Conservation (phyloP, 2,113 vertebrate genomes). For the Caloenas nicobarica region DNA sequence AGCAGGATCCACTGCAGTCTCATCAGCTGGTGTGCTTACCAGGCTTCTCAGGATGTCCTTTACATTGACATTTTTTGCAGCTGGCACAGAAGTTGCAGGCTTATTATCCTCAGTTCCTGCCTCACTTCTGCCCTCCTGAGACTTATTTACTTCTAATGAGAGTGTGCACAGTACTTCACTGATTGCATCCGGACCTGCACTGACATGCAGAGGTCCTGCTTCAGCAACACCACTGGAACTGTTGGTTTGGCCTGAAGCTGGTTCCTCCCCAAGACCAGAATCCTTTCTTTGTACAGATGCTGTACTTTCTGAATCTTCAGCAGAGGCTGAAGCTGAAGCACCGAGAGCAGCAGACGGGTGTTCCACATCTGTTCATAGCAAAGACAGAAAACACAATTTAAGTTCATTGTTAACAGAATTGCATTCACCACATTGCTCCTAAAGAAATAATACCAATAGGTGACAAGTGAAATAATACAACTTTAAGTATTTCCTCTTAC, state of each 20-base stretch:
- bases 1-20: constrained; percentile 80
- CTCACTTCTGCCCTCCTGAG: constrained; percentile 66
- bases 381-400: constrained; percentile 5
- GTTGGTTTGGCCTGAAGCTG: constrained; percentile 61
- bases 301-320: constrained; percentile 72
- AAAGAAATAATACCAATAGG: not conserved
- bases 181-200: constrained; percentile 87
- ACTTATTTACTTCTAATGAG: constrained; percentile 88
- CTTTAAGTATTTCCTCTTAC: not conserved
- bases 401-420: not conserved
- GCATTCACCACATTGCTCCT: not conserved
- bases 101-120: constrained; percentile 59
- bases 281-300: constrained; percentile 78
- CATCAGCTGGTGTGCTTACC: constrained; percentile 85
- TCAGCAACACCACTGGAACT: constrained; percentile 16
- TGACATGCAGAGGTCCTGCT: constrained; percentile 48
- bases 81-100: constrained; percentile 38
- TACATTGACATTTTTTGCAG: constrained; percentile 89
- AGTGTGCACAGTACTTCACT: constrained; percentile 90
- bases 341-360: not conserved
- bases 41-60: constrained; percentile 96
- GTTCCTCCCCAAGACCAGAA: constrained; percentile 85
- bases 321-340: not conserved
- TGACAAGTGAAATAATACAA: not conserved
- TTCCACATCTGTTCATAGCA: constrained; percentile 43